Evolutionary conservation across 2,113 vertebrate genomes (phyloP), one percentile per base, ranked within the genome.

Genomic region (Pipa parva): DNA sequence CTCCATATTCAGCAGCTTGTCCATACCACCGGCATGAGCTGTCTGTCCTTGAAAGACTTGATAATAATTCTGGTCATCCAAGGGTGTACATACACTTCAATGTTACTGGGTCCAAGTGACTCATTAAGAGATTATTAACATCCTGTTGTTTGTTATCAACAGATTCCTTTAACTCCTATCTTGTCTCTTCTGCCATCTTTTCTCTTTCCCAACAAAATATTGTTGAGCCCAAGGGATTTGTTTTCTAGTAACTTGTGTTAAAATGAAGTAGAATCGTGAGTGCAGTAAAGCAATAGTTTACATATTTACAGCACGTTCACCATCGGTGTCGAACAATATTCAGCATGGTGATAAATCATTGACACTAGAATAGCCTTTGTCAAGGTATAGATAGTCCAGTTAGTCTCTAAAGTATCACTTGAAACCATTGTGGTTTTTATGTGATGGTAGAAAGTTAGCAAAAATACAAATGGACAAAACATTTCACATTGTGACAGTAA

Each of bases 121-220:
- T 77, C 80, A 79, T 81, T 73, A 51, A 79, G 71, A 58, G 28
- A 45, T 74, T 70, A 75, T 68, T 49, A 71, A 72, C 25, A 74
- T 71, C 76, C 74, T 39, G 58, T 68, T 59, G 25, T 62, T 29
- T 63, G 79, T 85, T 82, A 81, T 82, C 83, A 6, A 31, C 84
- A 84, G 85, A 87, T 89, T 86, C 84, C 84, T 86, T 75, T 58
- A 72, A 79, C 71, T 82, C 78, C 81, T 73, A 83, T 83, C 80
- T 80, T 82, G 72, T 83, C 72, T 29, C 45, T 25, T 29, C 45
- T 25, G 18, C 9, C 59, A 62, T 39, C 7, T 13, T 62, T 4
- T 50, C 5, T 49, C 26, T 42, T 31, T 62, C 45, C 27, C 18
- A 31, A 31, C 26, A 49, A 25, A 49, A 21, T 62, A n/a, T 7